phyloP scores from a whole-genome alignment of 2,113 vertebrate species.

The Halcyon senegalensis region DNA sequence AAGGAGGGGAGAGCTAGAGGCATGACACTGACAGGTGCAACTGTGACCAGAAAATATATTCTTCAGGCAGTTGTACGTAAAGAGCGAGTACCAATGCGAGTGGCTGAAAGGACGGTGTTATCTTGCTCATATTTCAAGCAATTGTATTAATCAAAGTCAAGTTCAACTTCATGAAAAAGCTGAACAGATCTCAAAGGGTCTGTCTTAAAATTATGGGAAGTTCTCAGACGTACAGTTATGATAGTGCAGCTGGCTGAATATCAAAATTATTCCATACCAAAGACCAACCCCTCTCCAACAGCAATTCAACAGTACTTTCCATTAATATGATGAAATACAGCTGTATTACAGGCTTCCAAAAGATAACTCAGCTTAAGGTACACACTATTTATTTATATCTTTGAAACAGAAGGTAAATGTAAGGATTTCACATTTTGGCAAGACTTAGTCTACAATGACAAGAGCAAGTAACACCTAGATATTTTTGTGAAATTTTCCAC shows the following conservation, averaged over 20 bases:
- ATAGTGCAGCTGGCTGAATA: not conserved
- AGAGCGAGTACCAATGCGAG: not conserved
- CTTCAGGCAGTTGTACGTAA: not conserved
- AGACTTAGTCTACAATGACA: not conserved
- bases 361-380: not conserved
- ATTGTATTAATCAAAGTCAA: not conserved
- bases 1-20: not conserved
- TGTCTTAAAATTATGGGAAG: not conserved
- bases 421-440: not conserved
- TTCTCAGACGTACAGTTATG: not conserved
- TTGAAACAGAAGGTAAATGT: not conserved
- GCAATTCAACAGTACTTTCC: not conserved
- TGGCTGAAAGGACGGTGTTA: not conserved
- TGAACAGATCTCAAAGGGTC: not conserved
- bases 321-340: not conserved
- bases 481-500: not conserved
- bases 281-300: not conserved
- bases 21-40: not conserved
- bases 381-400: not conserved
- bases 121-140: not conserved
- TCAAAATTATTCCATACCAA: no score
- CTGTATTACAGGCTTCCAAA: not conserved
- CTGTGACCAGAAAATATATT: not conserved
- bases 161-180: not conserved
- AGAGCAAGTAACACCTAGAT: not conserved